phyloP scores from a whole-genome alignment of 2,113 vertebrate species.

The Thamnophis sirtalis region DNA sequence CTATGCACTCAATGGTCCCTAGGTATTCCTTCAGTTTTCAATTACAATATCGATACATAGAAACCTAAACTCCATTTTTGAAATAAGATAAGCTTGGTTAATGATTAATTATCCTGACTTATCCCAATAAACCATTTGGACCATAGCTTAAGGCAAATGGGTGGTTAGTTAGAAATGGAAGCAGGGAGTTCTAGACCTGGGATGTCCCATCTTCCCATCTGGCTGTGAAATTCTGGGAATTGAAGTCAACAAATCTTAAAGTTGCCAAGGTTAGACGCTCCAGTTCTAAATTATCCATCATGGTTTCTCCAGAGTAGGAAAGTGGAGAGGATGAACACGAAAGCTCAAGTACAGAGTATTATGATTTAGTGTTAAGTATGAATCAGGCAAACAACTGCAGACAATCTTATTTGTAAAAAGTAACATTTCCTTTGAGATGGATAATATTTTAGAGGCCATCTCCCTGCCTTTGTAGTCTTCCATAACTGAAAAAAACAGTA shows the following conservation, averaged over 20 bases:
- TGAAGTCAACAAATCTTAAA: too few species aligned
- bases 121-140: background rate
- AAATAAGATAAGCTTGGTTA: background rate
- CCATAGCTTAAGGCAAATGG: background rate
- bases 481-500: background rate
- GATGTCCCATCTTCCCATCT: too few species aligned
- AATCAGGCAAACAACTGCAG: background rate
- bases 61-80: background rate
- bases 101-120: background rate
- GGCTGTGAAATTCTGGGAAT: too few species aligned
- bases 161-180: background rate
- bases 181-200: background rate
- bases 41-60: background rate
- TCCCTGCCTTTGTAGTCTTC: background rate
- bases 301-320: background rate
- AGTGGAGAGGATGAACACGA: background rate
- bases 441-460: background rate
- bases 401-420: background rate
- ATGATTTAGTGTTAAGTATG: background rate
- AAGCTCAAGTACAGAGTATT: background rate
- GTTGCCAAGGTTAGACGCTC: too few species aligned
- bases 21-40: background rate
- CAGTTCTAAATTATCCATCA: background rate
- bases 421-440: background rate
- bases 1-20: background rate